Evolutionary conservation across 2,888 invertebrate genomes (phyloP).

Genomic region (Apamea sordens): DNA sequence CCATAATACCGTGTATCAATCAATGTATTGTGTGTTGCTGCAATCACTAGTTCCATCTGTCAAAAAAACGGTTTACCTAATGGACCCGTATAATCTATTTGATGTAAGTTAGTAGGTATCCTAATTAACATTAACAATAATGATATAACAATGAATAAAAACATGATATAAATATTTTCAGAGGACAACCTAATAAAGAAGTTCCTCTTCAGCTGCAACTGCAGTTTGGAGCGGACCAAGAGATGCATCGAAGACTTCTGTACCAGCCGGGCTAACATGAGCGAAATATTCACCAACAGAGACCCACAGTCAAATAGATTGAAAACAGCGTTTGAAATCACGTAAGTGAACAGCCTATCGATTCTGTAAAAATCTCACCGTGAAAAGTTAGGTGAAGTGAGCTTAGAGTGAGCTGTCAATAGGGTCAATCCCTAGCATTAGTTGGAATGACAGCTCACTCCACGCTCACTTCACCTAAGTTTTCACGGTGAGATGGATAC

Average conservation of each 20-base stretch:
- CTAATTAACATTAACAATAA: not conserved
- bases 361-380: no score
- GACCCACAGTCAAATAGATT: slow-evolving; percentile 76
- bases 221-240: slow-evolving; percentile 90
- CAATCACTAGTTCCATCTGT: no score
- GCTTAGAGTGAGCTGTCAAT: no score
- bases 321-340: slow-evolving; percentile 75
- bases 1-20: no score
- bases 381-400: no score
- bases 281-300: slow-evolving; percentile 78
- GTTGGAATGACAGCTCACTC: no score
- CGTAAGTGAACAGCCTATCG: slow-evolving; percentile 78
- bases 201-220: slow-evolving; percentile 90
- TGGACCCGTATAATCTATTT: not conserved
- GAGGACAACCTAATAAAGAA: slow-evolving; percentile 81
- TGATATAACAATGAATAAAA: not conserved
- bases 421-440: no score
- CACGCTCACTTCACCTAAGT: no score
- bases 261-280: slow-evolving; percentile 77
- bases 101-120: not conserved
- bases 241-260: slow-evolving; percentile 87
- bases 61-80: no score
- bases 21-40: no score
- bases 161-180: slow-evolving; percentile 4
- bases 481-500: no score